Evolutionary conservation across 2,113 vertebrate species (phyloP), one percentile per base, ranked within the genome.

Genomic region (Sapajus apella): DNA sequence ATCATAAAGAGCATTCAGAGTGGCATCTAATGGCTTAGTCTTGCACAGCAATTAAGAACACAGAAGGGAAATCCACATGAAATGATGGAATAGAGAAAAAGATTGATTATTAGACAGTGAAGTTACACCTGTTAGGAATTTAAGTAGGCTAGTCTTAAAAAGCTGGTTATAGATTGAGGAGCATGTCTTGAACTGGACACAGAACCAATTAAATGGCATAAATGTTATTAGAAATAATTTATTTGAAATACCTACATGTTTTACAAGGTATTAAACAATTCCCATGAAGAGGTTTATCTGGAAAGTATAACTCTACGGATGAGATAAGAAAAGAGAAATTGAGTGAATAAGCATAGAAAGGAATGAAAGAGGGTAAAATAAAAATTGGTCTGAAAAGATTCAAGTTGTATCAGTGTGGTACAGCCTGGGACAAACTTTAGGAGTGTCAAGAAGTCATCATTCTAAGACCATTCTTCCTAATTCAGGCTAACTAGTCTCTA

Each of bases 91-190:
- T 55, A 72, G 16, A 72, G 23, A 8, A 47, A 93, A 86, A 4
- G 11, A 79, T 88, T 45, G 37, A 93, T 37, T 90, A 85, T 79
- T 90, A 64, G 82, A 79, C 6, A 73, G 77, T 47, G 6, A 86
- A 75, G 87, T 79, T 64, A 56, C 52, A 95, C 56, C 52, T 66
- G 7, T 55, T 73, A 96, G 16, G 73, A 79, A 93, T 91, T 73
- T 68, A 73, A 70, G 21, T 58, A 32, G 30, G 50, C 37, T 27
- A 72, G 37, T 18, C 32, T 87, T 85, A 16, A 50, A 72, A 77
- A 94, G 25, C 10, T 85, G 6, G 72, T 56, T 86, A 21, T 7
- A 64, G 43, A 75, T 83, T 77, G 76, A 75, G 17, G 10, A 84
- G 11, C 35, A 79, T 37, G 2, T 87, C 23, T 86, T 95, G 40